Percentiles rank a stretch among this genome's conserved stretches.
phyloP scores from a whole-genome alignment of 2,797 vertebrate genomes.

The Aeoliscus strigatus region DNA sequence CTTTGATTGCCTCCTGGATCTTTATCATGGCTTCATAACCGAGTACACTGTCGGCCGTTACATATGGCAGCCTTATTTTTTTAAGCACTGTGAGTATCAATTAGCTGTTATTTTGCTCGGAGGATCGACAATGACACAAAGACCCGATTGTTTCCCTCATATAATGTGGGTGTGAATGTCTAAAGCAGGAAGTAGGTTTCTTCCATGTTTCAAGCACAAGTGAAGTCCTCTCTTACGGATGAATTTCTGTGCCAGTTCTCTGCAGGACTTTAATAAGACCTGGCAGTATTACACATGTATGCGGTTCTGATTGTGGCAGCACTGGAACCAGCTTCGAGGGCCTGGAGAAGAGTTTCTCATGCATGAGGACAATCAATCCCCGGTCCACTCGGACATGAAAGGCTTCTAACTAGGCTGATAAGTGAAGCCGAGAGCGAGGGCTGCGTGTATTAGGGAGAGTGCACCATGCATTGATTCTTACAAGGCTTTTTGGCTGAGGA shows the following conservation, averaged over 20 bases:
- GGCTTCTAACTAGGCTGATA: constrained; percentile 18
- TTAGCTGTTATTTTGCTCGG: constrained; percentile 1
- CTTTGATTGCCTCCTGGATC: constrained; percentile 46
- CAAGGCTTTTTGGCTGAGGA: too few species aligned
- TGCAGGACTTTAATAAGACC: constrained; percentile 24
- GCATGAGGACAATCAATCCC: constrained; percentile 25
- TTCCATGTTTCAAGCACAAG: constrained; percentile 1
- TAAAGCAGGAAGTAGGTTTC: background rate
- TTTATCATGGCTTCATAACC: constrained; percentile 32
- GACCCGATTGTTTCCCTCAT: too few species aligned
- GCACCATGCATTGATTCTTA: constrained; percentile 16
- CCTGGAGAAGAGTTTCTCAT: constrained; percentile 21
- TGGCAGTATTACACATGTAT: constrained; percentile 21
- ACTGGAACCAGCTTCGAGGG: constrained; percentile 18
- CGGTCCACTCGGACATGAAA: constrained; percentile 15
- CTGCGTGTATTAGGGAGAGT: constrained; percentile 4
- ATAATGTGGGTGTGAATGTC: background rate
- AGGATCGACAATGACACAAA: too few species aligned
- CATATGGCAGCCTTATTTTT: constrained; percentile 17
- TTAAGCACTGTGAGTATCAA: constrained; percentile 18
- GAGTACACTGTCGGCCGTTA: constrained; percentile 37
- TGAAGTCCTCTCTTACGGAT: background rate
- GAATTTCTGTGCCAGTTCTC: constrained; percentile 8
- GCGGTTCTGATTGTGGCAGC: constrained; percentile 10
- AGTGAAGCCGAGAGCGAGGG: constrained; percentile 8